Base-by-base conservation (phyloP, 1,140 invertebrate species). In the Listronotus bonariensis region DNA sequence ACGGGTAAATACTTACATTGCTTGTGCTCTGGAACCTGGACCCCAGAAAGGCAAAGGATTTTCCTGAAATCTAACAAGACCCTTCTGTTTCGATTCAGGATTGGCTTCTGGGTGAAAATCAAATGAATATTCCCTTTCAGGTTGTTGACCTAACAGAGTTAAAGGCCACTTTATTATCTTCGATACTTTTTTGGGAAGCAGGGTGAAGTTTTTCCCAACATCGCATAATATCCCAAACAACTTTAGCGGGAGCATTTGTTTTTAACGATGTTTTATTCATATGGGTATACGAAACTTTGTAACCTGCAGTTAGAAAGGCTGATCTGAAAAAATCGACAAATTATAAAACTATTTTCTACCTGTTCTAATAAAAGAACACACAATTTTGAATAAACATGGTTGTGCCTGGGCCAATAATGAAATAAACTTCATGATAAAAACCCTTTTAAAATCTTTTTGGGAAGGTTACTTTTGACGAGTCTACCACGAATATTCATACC, bases 211-310 rank as follows among this genome's bases (percentile, higher is more conserved):
- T 87, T 69, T 88, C 87, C 93, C 94, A 97, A 26, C 83, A 83
- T 68, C 91, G 82, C 55, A 98, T 83, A n/a, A 98, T 88, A 79
- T 97, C 95, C 97, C 97, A 99, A 12, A 99, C 78, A 14, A 97
- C 82, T 5, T 83, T 76, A 38, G 86, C 79, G 0, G 98, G 95
- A 0, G 97, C 97, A 80, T 96, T 82, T 0, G 97, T 99, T 82
- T 99, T 99, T 3, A 99, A 82, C 0, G 95, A 96, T 65, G 88
- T 87, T 72, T 89, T 91, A 51, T 85, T 85, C 52, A 92, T 90
- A 81, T 99, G 98, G 0, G 96, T 97, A 66, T 88, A 87, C 0
- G 96, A 98, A 4, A 98, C 95, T 70, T 85, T 81, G 80, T 94
- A 98, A 0, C 96, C 96, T 10, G 92, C 92, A 83, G 98, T 94